These are phyloP conservation scores for Lucinisca nassula DNA, from an alignment of 2,888 invertebrate genomes.

Conservation along the genomic window DNA sequence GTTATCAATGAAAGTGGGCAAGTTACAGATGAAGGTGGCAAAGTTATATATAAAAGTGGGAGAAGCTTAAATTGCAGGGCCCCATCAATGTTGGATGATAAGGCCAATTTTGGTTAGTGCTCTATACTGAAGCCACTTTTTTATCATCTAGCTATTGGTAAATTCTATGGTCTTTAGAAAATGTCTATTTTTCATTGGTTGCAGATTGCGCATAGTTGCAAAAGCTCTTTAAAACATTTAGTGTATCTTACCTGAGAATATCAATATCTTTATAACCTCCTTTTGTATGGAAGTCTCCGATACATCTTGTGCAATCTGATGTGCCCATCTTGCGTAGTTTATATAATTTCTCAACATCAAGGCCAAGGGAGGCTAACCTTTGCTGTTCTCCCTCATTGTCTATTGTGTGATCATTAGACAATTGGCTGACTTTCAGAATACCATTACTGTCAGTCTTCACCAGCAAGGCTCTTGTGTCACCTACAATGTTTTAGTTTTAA, in stretches of 20 bases:
- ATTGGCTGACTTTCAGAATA: conserved; percentile 93
- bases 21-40: too few species aligned
- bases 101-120: too few species aligned
- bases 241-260: conserved; percentile 90
- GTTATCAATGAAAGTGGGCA: too few species aligned
- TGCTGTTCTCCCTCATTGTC: conserved; percentile 95
- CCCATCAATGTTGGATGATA: too few species aligned
- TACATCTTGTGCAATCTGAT: conserved; percentile 92
- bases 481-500: too few species aligned
- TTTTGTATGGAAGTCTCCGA: conserved; percentile 96
- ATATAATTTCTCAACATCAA: conserved; percentile 92
- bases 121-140: too few species aligned
- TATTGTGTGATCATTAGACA: conserved; percentile 95
- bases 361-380: conserved; percentile 92
- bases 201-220: too few species aligned
- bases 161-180: too few species aligned
- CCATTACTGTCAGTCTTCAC: conserved; percentile 95
- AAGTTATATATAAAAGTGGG: too few species aligned
- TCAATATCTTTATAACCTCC: conserved; percentile 95
- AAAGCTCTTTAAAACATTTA: neutral
- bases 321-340: conserved; percentile 92
- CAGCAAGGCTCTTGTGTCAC: conserved; percentile 93
- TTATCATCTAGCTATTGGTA: too few species aligned
- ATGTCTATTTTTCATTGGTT: too few species aligned
- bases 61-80: too few species aligned